Percentiles rank a stretch among this genome's conserved stretches.
Conservation (phyloP, 2,113 vertebrate species). For the Tetraodon nigroviridis region DNA sequence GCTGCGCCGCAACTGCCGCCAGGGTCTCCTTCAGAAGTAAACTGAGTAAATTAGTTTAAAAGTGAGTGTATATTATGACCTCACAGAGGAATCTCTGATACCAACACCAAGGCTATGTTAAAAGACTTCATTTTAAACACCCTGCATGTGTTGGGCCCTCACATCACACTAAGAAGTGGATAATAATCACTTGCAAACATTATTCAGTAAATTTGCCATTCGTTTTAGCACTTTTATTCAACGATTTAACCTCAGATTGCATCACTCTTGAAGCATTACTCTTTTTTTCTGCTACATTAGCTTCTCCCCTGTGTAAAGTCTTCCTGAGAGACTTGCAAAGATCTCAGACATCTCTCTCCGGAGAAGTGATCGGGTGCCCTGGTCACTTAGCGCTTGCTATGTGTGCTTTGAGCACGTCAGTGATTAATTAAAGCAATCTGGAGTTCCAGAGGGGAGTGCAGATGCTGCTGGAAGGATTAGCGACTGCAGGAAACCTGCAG, state of each 20-base stretch:
- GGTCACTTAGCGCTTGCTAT: slow-evolving; percentile 50
- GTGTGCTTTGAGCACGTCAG: slow-evolving; percentile 41
- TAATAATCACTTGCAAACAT: neutral
- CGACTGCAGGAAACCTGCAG: slow-evolving; percentile 18
- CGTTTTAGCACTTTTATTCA: too few relatives aligned
- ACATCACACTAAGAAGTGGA: neutral
- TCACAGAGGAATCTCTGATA: neutral
- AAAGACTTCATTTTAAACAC: too few relatives aligned
- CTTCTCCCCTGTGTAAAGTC: slow-evolving; percentile 21
- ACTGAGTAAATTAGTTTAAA: slow-evolving; percentile 9
- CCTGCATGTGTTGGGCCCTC: neutral
- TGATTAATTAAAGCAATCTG: slow-evolving; percentile 63
- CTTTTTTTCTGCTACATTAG: slow-evolving; percentile 10
- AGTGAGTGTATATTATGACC: slow-evolving; percentile 11
- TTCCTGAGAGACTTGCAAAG: slow-evolving; percentile 18
- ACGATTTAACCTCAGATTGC: too few relatives aligned
- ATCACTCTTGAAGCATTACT: slow-evolving; percentile 2
- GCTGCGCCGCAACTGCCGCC: slow-evolving; percentile 33
- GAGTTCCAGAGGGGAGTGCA: slow-evolving; percentile 42
- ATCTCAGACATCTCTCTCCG: slow-evolving; percentile 33
- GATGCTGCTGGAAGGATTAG: slow-evolving; percentile 39
- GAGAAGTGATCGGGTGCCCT: slow-evolving; percentile 42
- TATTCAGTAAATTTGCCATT: too few relatives aligned
- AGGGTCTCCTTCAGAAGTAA: slow-evolving; percentile 41
- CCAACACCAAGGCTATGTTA: too few relatives aligned